Conservation (phyloP, 2,888 invertebrate genomes). For the Drosophila ochracea region DNA sequence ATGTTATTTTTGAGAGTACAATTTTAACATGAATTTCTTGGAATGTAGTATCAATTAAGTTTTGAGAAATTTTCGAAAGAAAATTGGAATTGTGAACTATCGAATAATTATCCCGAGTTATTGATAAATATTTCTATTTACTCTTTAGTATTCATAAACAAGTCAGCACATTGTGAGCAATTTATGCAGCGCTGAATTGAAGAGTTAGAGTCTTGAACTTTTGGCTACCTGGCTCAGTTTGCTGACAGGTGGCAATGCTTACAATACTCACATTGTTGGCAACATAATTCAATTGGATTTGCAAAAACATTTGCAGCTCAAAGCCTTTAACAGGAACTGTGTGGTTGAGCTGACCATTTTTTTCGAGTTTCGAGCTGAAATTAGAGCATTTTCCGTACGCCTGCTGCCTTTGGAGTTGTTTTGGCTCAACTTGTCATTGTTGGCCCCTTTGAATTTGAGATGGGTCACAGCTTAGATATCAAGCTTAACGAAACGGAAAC, state of each 20-base stretch:
- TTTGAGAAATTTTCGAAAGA: not conserved
- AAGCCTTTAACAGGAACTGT: constrained; percentile 24
- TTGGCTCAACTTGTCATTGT: constrained; percentile 65
- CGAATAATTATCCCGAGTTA: not conserved
- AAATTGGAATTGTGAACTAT: not conserved
- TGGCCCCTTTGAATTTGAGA: constrained; percentile 45
- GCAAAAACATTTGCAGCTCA: constrained; percentile 48
- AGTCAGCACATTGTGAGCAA: not conserved
- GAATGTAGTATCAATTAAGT: too few species aligned
- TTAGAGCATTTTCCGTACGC: constrained; percentile 17
- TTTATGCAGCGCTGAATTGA: not conserved
- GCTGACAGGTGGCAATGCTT: constrained; percentile 60
- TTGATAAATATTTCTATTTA: not conserved
- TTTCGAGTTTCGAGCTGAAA: too few species aligned
- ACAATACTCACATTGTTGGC: constrained; percentile 41
- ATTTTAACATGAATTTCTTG: not conserved
- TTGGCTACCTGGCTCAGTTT: constrained; percentile 57
- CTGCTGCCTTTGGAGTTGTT: constrained; percentile 33
- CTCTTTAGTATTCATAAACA: constrained; percentile 8
- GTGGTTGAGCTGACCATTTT: constrained; percentile 25
- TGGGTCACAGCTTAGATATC: constrained; percentile 37
- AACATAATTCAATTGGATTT: constrained; percentile 77
- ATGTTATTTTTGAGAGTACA: not conserved
- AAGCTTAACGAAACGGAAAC: constrained; percentile 10
- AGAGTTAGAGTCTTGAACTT: constrained; percentile 1